phyloP scores from a whole-genome alignment of 2,113 vertebrate species.

The Larimichthys crocea region DNA sequence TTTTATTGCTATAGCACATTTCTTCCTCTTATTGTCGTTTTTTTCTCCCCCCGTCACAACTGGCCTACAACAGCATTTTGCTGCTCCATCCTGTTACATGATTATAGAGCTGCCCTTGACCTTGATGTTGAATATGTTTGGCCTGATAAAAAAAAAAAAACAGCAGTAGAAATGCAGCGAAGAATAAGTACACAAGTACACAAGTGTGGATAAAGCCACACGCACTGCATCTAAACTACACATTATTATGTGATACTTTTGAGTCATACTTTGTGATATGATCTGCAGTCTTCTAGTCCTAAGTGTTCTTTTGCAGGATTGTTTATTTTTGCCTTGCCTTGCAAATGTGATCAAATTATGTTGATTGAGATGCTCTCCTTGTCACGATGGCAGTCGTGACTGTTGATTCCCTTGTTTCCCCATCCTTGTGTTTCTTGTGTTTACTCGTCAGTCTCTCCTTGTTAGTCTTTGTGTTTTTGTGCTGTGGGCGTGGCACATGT shows the following conservation, averaged over 20 bases:
- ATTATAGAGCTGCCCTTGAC: slow-evolving; percentile 54
- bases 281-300: too few relatives aligned
- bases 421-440: too few relatives aligned
- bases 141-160: slow-evolving; percentile 60
- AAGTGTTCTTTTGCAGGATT: not conserved
- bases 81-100: slow-evolving; percentile 25
- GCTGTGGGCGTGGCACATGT: too few relatives aligned
- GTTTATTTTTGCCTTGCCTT: slow-evolving; percentile 31
- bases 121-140: slow-evolving; percentile 44
- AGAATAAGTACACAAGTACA: slow-evolving; percentile 20
- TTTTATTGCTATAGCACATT: not conserved
- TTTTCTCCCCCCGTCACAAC: too few relatives aligned
- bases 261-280: not conserved
- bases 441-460: too few relatives aligned
- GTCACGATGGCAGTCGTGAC: too few relatives aligned
- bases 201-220: not conserved
- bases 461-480: too few relatives aligned
- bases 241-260: not conserved
- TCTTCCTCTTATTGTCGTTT: not conserved
- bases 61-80: slow-evolving; percentile 14
- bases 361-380: slow-evolving; percentile 11
- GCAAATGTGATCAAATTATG: slow-evolving; percentile 18
- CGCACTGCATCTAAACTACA: not conserved
- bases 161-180: slow-evolving; percentile 36
- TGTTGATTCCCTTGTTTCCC: too few relatives aligned